phyloP scores from a whole-genome alignment of 1,140 invertebrate genomes.

The Tetraneura akinire region DNA sequence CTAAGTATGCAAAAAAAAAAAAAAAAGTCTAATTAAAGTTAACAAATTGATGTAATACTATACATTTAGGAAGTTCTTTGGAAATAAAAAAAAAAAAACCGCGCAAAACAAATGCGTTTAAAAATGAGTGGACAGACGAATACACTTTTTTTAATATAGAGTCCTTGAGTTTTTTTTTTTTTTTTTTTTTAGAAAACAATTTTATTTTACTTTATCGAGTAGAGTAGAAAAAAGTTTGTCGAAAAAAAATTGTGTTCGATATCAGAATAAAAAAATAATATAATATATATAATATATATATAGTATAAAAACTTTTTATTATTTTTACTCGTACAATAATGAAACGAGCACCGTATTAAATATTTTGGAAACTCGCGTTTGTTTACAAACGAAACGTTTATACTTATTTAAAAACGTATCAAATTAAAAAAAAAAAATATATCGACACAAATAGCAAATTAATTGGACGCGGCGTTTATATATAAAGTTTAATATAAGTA shows the following conservation, averaged over 20 bases:
- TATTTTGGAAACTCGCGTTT: slow-evolving; percentile 3
- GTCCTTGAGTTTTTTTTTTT: neutral
- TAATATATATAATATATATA: too few relatives aligned
- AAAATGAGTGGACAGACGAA: neutral
- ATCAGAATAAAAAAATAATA: neutral
- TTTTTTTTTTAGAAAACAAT: slow-evolving; percentile 12
- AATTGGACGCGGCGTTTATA: too few relatives aligned
- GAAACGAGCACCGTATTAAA: neutral
- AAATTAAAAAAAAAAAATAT: too few relatives aligned
- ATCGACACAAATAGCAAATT: too few relatives aligned
- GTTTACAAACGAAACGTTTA: too few relatives aligned
- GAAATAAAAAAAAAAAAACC: neutral
- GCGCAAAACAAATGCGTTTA: neutral
- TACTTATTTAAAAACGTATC: too few relatives aligned
- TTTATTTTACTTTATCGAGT: neutral
- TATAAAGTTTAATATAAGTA: too few relatives aligned
- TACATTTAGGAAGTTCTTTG: neutral
- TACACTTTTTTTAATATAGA: slow-evolving; percentile 21
- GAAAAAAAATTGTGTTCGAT: neutral
- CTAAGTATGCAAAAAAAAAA: neutral
- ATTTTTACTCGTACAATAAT: neutral
- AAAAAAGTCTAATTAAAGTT: slow-evolving; percentile 18
- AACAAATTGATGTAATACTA: slow-evolving; percentile 17
- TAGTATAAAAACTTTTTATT: neutral
- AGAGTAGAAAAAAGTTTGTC: neutral